Percentiles rank a stretch among this genome's conserved stretches.
These are phyloP conservation scores for Cataglyphis rosenhaueri DNA, from an alignment of 2,888 invertebrate genomes.

Conservation along the genomic window DNA sequence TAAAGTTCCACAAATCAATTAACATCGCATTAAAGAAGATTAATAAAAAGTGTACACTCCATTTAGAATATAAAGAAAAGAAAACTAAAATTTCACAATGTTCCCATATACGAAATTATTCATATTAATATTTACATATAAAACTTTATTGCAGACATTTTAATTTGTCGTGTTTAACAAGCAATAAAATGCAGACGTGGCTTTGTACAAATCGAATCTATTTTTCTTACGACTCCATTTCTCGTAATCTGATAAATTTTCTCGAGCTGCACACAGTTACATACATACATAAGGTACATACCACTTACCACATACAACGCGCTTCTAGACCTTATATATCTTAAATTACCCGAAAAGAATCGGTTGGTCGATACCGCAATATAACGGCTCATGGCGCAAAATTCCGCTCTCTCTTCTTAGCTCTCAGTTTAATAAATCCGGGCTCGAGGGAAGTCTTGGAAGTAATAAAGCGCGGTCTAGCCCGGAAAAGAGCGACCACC, in stretches of 20 bases:
- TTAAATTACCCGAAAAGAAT: conserved; percentile 38
- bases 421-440: conserved; percentile 42
- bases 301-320: background rate
- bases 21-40: background rate
- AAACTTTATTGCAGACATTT: background rate
- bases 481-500: conserved; percentile 64
- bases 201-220: background rate
- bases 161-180: background rate
- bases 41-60: background rate
- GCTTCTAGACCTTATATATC: conserved; percentile 10
- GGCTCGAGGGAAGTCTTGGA: conserved; percentile 19
- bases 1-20: background rate
- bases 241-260: conserved; percentile 34
- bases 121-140: background rate
- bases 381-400: conserved; percentile 43
- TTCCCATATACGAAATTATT: background rate
- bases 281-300: background rate
- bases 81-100: background rate
- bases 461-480: conserved; percentile 55
- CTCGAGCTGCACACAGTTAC: background rate
- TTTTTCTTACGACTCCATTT: conserved; percentile 20
- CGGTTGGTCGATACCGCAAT: conserved; percentile 40
- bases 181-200: conserved; percentile 3
- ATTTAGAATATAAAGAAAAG: background rate
- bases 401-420: conserved; percentile 5